Evolutionary conservation across 2,888 invertebrate species (phyloP), one percentile per base, ranked within the genome.

Genomic region (Timema podura): DNA sequence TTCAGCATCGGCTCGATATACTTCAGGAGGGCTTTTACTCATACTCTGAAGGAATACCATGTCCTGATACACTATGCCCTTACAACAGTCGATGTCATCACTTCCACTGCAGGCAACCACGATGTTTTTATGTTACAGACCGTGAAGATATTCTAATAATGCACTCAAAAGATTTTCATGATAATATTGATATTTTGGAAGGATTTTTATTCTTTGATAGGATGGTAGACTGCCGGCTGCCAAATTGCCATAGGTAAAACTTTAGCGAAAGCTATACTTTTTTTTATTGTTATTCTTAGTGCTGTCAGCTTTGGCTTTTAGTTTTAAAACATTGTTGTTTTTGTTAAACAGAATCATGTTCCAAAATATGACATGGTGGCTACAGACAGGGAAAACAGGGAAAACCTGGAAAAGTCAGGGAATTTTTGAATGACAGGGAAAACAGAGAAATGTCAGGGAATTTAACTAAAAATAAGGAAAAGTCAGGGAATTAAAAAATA

Each of bases 81-180:
- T 87, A 88, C 73, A 81, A 89, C 70, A 82, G 86, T 75, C 85
- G 88, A 6, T 86, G 88, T 74, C 85, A 89, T 65, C 96, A 96
- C 80, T 92, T 90, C 77, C 96, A 96, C 79, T 96, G 96, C 82
- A 90, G 89, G 61, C 90, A 93, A 76, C 86, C 86, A 11, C 82
- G 90, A 76, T 96, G 96, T 79, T 90, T 92, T 78, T 94, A 92
- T 77, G 89, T 92, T 10, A 91, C 92, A 0, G 92, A 93, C 79
- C 86, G 89, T 65, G 89, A 91, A 71, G 89, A 91, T 73, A 87
- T 90, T 51, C 86, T 95, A 76, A 87, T 91, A 72, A 88, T 91
- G 76, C 96, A 96, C 79, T 89, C 92, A 80, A 88, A 91, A 77
- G 94, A 95, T 80, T 92, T 92, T 76, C 95, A 96, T 80, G 91